A percentile compares a stretch with the other conserved stretches of the same genome.
These are phyloP conservation scores for Gephyroberyx darwinii DNA, from an alignment of 2,797 vertebrate species.

Conservation along the genomic window DNA sequence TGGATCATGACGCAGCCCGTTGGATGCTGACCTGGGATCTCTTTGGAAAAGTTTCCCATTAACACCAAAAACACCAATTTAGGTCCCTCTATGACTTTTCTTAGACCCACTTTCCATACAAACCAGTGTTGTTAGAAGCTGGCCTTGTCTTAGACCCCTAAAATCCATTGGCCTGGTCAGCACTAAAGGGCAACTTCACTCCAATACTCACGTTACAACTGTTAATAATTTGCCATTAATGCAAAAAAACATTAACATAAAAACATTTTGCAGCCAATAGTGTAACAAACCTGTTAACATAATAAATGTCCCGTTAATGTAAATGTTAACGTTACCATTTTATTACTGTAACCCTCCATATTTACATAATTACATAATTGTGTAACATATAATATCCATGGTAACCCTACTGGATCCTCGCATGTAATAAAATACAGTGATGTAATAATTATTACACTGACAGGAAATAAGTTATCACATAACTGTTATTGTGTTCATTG, in stretches of 20 bases:
- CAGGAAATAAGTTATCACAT: too few species aligned
- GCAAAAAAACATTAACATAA: constrained; percentile 16
- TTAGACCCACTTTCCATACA: not conserved
- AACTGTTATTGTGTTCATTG: too few species aligned
- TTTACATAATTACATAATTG: too few species aligned
- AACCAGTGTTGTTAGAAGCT: not conserved
- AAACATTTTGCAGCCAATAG: not conserved
- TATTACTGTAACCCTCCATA: too few species aligned
- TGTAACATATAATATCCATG: too few species aligned
- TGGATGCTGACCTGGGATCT: not conserved
- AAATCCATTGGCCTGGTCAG: not conserved
- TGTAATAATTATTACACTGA: too few species aligned
- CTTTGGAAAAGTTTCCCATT: too few species aligned
- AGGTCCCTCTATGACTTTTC: not conserved
- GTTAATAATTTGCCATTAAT: not conserved
- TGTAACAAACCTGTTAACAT: not conserved
- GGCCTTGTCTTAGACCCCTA: too few species aligned
- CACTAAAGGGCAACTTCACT: not conserved
- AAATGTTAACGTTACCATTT: too few species aligned
- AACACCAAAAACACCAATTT: too few species aligned
- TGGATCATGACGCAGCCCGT: not conserved
- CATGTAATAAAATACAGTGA: too few species aligned
- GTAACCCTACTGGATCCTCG: too few species aligned
- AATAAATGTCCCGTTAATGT: not conserved
- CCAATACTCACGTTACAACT: not conserved